These are phyloP conservation scores for Hoplostethus atlanticus DNA, from an alignment of 2,797 vertebrate species.

Conservation along the genomic window DNA sequence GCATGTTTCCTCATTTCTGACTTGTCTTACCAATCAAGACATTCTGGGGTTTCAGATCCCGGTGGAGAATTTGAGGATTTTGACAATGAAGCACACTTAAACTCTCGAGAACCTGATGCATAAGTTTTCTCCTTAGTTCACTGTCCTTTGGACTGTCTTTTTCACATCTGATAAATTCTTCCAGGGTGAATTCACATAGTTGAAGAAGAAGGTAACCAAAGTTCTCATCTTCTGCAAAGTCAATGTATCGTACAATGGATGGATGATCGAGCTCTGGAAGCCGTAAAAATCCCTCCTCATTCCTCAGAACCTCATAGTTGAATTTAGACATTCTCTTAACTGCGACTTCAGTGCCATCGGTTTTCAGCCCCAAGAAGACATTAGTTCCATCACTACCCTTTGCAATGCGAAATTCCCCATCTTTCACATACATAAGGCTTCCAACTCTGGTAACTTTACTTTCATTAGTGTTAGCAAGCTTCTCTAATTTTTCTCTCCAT, in stretches of 20 bases:
- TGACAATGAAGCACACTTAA: constrained; percentile 67
- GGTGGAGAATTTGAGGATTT: constrained; percentile 66
- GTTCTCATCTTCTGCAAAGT: constrained; percentile 66
- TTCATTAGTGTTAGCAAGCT: constrained; percentile 30
- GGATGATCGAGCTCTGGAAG: constrained; percentile 62
- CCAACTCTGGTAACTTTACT: constrained; percentile 34
- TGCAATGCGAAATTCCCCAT: constrained; percentile 66
- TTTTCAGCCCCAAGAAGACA: constrained; percentile 75
- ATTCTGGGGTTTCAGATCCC: constrained; percentile 81
- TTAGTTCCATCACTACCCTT: constrained; percentile 76
- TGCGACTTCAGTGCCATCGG: constrained; percentile 80
- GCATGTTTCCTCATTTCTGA: not conserved
- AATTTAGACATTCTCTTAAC: constrained; percentile 72
- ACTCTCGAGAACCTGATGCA: constrained; percentile 59
- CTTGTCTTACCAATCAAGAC: constrained; percentile 76
- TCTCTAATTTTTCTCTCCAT: constrained; percentile 65
- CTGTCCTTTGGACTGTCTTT: not conserved
- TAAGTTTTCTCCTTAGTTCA: constrained; percentile 30
- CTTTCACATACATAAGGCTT: constrained; percentile 56
- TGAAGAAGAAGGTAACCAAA: constrained; percentile 81
- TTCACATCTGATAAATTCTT: constrained; percentile 59
- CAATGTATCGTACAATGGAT: constrained; percentile 75
- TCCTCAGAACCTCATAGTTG: constrained; percentile 69
- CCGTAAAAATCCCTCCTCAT: constrained; percentile 66
- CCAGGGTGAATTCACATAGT: constrained; percentile 78